Evolutionary conservation across 1,140 invertebrate species (phyloP), one percentile per base, ranked within the genome.

Genomic region (Drosophila orosa): DNA sequence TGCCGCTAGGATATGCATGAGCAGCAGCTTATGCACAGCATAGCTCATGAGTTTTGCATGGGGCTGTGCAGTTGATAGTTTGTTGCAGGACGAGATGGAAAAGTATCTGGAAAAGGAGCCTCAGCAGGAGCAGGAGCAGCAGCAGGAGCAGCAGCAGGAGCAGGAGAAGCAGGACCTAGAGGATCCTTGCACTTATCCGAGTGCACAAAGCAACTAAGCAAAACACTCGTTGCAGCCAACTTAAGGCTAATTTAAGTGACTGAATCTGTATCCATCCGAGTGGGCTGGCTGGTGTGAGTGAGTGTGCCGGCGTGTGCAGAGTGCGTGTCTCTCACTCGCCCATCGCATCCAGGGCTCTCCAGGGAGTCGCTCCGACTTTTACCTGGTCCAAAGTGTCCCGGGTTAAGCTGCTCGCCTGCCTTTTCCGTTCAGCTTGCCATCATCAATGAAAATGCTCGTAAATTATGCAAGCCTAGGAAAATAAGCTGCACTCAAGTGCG

Each of bases 401-500:
- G 74, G 52, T 71, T 47, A 56, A 68, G 39, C 78, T 73, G 33
- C 58, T 35, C 47, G 58, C 40, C 56, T 62, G 68, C 56, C 73
- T 27, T 58, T 68, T 65, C 63, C 67, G 56, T 80, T 62, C 73
- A 55, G 61, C 62, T 68, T 71, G 48, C 58, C 82, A 86, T 86
- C 72, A 87, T 87, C 83, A 87, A 87, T 87, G 83, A 89, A 80
- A 87, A 89, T 69, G 67, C 76, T 89, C 65, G 80, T 87, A 79
- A 87, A 87, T 87, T 89, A 87, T 87, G 83, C 84, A 87, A 84
- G 72, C 71, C 84, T 84, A 84, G 78, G 83, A 87, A 87, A 87
- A 89, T 84, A 87, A 87, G 84, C 83, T 87, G 80, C 83, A 87
- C 83, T 87, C 68, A 77, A 89, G 80, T 77, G 80, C 67, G 80